Evolutionary conservation across 64 coral and sea anemone genomes (phyloP).

Genomic region (Acropora tenuis): DNA sequence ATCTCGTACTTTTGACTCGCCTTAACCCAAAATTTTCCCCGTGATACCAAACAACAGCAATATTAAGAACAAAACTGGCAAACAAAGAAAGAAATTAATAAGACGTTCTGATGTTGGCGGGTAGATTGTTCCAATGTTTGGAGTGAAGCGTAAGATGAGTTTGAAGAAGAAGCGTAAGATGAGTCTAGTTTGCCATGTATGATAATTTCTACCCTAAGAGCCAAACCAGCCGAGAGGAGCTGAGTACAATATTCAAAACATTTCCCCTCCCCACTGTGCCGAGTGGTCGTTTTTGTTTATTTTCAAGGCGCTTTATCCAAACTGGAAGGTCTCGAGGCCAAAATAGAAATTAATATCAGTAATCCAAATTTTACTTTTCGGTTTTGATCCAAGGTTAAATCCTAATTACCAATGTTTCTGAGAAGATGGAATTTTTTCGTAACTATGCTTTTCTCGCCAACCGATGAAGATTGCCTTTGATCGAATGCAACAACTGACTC

Average conservation of each 20-base stretch:
- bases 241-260: background rate
- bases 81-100: no score
- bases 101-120: no score
- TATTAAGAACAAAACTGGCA: no score
- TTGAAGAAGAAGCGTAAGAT: no score
- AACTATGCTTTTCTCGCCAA: background rate
- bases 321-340: background rate
- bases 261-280: background rate
- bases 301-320: background rate
- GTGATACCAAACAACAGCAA: no score
- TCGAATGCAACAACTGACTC: background rate
- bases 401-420: background rate
- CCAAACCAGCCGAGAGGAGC: background rate
- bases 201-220: no score
- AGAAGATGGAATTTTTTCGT: background rate
- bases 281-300: background rate
- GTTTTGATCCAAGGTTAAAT: background rate
- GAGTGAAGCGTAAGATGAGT: no score
- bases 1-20: no score
- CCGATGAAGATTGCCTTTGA: constrained; percentile 15
- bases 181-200: no score
- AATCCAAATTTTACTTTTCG: background rate
- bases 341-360: background rate
- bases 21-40: no score
- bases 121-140: no score